phyloP scores from a whole-genome alignment of 2,797 vertebrate species.

The Triplophysa yarkandensis region DNA sequence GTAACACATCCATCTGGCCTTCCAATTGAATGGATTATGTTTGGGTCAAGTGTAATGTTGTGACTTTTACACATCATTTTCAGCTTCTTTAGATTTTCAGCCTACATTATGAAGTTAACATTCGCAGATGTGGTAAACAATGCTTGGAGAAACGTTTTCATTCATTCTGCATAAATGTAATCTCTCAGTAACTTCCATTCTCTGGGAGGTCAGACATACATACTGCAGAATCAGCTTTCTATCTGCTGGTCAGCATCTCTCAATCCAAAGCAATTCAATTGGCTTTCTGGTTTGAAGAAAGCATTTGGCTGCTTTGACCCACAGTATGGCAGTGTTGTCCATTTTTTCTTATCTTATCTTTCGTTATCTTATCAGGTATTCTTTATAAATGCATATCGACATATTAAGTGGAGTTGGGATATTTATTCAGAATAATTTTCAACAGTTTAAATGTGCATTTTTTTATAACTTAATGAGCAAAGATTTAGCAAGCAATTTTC shows the following conservation, averaged over 20 bases:
- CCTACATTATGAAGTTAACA: no score
- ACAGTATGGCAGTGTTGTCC: no score
- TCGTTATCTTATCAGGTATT: neutral
- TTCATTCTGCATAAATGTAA: conserved; percentile 4
- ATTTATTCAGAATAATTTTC: neutral
- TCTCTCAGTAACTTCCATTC: neutral
- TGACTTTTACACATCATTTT: no score
- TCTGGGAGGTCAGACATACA: conserved; percentile 15
- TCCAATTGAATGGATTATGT: conserved; percentile 9
- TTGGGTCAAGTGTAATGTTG: conserved; percentile 26
- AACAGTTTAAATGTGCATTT: neutral
- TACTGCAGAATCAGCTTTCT: conserved; percentile 10
- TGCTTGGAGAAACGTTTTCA: neutral
- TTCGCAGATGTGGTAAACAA: no score
- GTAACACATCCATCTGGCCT: conserved; percentile 20
- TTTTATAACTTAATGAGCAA: neutral
- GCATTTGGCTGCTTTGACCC: neutral
- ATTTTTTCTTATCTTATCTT: neutral
- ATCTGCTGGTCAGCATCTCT: conserved; percentile 34
- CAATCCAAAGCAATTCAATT: conserved; percentile 7
- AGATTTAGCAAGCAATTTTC: neutral
- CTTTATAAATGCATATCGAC: neutral
- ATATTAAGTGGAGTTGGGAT: neutral
- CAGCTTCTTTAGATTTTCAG: no score
- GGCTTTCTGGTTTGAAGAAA: neutral